A percentile compares a stretch with the other conserved stretches of the same genome.
Evolutionary conservation across 1,140 invertebrate genomes (phyloP).

Genomic region (Meloidogyne floridensis): DNA sequence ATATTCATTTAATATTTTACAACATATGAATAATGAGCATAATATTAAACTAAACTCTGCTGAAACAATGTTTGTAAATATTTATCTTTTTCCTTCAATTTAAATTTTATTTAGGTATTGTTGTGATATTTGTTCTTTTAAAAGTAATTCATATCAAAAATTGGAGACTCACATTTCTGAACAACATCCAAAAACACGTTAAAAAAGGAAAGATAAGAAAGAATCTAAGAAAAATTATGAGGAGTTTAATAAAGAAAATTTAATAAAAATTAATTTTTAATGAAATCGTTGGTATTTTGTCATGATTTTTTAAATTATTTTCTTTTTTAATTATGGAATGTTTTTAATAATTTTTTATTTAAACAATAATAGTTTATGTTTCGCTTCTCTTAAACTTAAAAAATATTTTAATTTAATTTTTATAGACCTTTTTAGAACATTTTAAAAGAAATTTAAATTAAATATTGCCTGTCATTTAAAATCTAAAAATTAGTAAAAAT

Average conservation of each 20-base stretch:
- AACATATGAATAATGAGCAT: conserved; percentile 61
- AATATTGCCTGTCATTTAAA: no score
- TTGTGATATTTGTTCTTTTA: conserved; percentile 53
- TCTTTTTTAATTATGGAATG: no score
- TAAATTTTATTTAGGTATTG: conserved; percentile 1
- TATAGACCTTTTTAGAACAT: no score
- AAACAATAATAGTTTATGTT: no score
- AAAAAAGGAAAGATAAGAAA: no score
- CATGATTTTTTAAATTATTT: no score
- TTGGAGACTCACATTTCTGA: conserved; percentile 53
- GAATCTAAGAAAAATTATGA: neutral
- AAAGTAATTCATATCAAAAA: conserved; percentile 55
- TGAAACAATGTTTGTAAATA: conserved; percentile 43
- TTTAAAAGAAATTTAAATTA: no score
- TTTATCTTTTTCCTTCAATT: conserved; percentile 26
- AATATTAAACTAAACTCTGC: conserved; percentile 40
- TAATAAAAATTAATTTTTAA: neutral
- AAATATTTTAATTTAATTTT: no score
- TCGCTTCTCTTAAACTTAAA: no score
- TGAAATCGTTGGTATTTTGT: no score
- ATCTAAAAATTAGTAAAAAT: no score
- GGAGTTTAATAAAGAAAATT: neutral
- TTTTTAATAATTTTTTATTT: no score
- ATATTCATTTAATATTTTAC: conserved; percentile 63
- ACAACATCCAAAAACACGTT: conserved; percentile 48